A percentile compares a stretch with the other conserved stretches of the same genome.
Conservation (phyloP, 2,113 vertebrate genomes). For the Rostratula benghalensis region DNA sequence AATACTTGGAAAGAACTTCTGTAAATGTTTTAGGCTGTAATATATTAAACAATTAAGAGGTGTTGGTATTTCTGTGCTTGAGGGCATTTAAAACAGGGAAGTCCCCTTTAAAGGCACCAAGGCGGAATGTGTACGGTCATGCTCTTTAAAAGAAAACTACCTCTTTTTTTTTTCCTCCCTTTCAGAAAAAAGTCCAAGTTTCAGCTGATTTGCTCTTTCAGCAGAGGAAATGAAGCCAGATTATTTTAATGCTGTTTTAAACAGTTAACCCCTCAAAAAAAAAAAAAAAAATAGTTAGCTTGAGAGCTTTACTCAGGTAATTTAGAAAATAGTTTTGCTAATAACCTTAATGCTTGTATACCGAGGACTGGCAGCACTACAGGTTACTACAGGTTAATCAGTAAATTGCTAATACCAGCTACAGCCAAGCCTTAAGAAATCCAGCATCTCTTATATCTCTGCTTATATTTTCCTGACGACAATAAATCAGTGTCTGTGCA, state of each 20-base stretch:
- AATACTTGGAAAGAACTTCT: slow-evolving; percentile 51
- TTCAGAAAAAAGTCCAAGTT: slow-evolving; percentile 42
- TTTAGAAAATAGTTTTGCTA: slow-evolving; percentile 50
- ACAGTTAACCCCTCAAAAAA: background rate
- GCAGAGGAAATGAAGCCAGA: slow-evolving; percentile 42
- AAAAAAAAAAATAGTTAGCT: background rate
- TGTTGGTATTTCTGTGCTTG: slow-evolving; percentile 52
- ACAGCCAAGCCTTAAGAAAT: background rate
- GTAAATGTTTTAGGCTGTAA: slow-evolving; percentile 43
- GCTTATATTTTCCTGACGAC: background rate
- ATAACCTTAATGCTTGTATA: slow-evolving; percentile 23
- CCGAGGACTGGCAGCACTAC: background rate
- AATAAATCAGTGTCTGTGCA: background rate
- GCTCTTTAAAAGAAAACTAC: slow-evolving; percentile 49
- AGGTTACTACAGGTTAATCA: slow-evolving; percentile 36
- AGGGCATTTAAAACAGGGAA: slow-evolving; percentile 38
- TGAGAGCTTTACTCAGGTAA: slow-evolving; percentile 8
- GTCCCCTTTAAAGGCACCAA: slow-evolving; percentile 42
- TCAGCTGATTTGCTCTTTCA: slow-evolving; percentile 60
- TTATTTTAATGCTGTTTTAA: slow-evolving; percentile 36
- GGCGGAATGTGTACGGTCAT: slow-evolving; percentile 43
- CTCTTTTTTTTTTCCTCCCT: background rate
- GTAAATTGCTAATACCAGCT: slow-evolving; percentile 26
- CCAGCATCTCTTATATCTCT: background rate
- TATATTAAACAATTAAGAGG: slow-evolving; percentile 59